Evolutionary conservation across 2,113 vertebrate genomes (phyloP), one percentile per base, ranked within the genome.

Genomic region (Dipodomys ordii): DNA sequence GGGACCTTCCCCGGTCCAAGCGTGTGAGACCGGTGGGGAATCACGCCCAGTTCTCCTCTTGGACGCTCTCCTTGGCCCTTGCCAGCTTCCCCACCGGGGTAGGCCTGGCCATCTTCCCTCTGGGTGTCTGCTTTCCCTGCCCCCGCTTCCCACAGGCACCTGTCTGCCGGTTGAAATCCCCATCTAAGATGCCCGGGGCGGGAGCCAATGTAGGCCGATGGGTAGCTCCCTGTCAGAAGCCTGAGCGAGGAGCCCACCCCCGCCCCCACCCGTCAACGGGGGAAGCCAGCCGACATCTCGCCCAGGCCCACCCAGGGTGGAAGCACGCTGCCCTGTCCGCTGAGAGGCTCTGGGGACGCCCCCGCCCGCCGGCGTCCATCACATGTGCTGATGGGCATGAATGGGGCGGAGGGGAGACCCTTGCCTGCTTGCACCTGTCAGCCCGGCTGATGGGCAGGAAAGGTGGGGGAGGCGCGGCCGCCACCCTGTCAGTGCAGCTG

Each of bases 351-450:
- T 62, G 64, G 97, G 95, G 97, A 97, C 81, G 53, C 53, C 53
- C 53, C 53, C 53, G 4, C 81, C 64, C 8, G 62, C 86, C 86
- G 0, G 67, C 67, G 87, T 95, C 96, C 95, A 77, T 97, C 97
- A 97, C 91, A 78, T 96, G 97, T 97, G 96, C 97, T 94, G 96
- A 95, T 94, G 96, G 97, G 95, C 96, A 96, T 97, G 97, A 97
- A 97, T 91, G 73, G 94, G 85, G 93, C 19, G 72, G 92, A 74
- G 69, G 89, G 93, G 83, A 23, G 69, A 79, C 87, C 94, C 94
- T 92, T 39, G 95, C 92, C 94, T 96, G 95, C 95, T n/a, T 94
- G 95, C 91, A 94, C 96, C 97, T 97, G 97, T 97, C 97, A 97
- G 87, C 80, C 22, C 5, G 67, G 69, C 83, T 97, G 96, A 97